Base-by-base conservation (phyloP, 2,797 vertebrate genomes). In the Phrynocephalus vlangalii region DNA sequence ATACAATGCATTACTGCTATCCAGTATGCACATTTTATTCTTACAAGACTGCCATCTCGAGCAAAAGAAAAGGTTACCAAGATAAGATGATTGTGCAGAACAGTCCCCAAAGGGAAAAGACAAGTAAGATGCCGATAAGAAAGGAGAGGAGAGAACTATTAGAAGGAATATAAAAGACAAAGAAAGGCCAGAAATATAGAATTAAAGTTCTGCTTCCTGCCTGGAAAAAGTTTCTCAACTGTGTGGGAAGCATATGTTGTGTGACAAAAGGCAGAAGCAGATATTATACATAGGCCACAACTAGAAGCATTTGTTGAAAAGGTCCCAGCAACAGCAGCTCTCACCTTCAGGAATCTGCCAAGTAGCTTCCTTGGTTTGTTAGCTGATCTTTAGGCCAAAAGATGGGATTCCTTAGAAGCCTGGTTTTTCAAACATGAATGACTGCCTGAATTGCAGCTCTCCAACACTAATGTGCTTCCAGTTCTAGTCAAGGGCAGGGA, bases 31-130 rank as follows among this genome's bases (percentile, higher is more conserved):
- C 81, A 80, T 80, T 63, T 56, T 60, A 79, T 60, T 56, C 52
- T 56, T 56, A 60, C n/a, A 71, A 52, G 70, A 48, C 15, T 82
- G 67, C 22, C 67, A 71, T 70, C 50, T 70, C 66, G 3, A 82
- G 67, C 22, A 71, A 70, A 52, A 82, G 67, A n/a, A 44, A 82
- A 70, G 44, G 81, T 82, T 82, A 82, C 66, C 67, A 70, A 82
- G 81, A 82, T 71, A 82, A 82, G 15, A 52, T 82, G 67, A 71
- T 6, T 9, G 52, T 82, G 67, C n/a, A 80, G 30, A 80, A 63
- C 16, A 16, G 24, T 44, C 44, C 38, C 67, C 26, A 50, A 82
- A 71, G 16, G 20, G 48, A 82, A 70, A 50, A 26, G 44, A 82
- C 71, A 71, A 50, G 67, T 50, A 50, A 82, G 67, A 30, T n/a